Conservation (phyloP, 2,888 invertebrate species). For the Ormia ochracea region DNA sequence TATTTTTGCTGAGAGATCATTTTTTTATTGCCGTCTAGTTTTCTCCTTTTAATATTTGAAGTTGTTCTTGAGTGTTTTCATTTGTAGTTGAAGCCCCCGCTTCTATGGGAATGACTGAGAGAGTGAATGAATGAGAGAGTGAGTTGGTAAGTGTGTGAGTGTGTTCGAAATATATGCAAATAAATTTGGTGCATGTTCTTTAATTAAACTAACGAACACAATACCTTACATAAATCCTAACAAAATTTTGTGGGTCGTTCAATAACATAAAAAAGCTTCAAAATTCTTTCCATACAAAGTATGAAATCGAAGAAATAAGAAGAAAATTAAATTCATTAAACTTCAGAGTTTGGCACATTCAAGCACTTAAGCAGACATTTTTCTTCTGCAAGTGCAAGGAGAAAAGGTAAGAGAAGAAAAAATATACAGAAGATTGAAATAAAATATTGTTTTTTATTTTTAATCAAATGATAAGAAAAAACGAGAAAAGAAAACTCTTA, state of each 20-base stretch:
- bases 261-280: slow-evolving; percentile 4
- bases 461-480: slow-evolving; percentile 17
- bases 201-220: slow-evolving; percentile 60
- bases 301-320: neutral
- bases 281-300: neutral
- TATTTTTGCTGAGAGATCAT: neutral
- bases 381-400: neutral
- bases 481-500: slow-evolving; percentile 2
- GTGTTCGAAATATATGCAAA: slow-evolving; percentile 57
- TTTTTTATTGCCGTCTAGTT: neutral
- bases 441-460: slow-evolving; percentile 39
- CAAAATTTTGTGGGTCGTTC: slow-evolving; percentile 59
- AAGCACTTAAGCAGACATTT: slow-evolving; percentile 37
- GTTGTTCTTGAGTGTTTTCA: slow-evolving; percentile 31
- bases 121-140: neutral
- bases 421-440: slow-evolving; percentile 10
- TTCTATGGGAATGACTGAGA: slow-evolving; percentile 1
- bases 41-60: slow-evolving; percentile 11
- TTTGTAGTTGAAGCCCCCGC: slow-evolving; percentile 34
- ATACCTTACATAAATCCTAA: slow-evolving; percentile 54
- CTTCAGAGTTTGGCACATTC: slow-evolving; percentile 21
- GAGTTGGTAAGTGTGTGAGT: slow-evolving; percentile 10
- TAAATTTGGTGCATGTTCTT: slow-evolving; percentile 56
- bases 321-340: slow-evolving; percentile 24
- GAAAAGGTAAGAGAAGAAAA: neutral